Evolutionary conservation across 1,140 invertebrate species (phyloP).

Genomic region (Achatina immaculata): DNA sequence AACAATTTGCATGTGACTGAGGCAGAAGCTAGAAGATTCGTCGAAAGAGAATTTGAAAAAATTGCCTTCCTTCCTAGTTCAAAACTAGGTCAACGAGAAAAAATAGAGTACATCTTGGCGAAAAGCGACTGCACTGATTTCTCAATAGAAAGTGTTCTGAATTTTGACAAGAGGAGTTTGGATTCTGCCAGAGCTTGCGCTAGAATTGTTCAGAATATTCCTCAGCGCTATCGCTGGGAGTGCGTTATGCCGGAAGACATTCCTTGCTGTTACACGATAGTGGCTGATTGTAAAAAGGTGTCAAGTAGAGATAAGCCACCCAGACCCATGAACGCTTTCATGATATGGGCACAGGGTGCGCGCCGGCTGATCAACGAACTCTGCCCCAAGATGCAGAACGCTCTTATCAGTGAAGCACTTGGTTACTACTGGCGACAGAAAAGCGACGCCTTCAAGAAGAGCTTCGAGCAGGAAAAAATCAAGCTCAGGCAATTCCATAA

Average conservation of each 20-base stretch:
- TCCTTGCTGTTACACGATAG: slow-evolving; percentile 31
- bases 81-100: background rate
- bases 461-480: slow-evolving; percentile 26
- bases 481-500: slow-evolving; percentile 21
- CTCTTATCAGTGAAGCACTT: slow-evolving; percentile 25
- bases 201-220: slow-evolving; percentile 32
- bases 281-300: slow-evolving; percentile 27
- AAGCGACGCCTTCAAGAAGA: slow-evolving; percentile 4
- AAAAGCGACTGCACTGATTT: slow-evolving; percentile 20
- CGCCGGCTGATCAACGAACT: slow-evolving; percentile 29
- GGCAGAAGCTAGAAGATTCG: slow-evolving; percentile 13
- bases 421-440: slow-evolving; percentile 26
- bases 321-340: slow-evolving; percentile 34
- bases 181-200: slow-evolving; percentile 21
- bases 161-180: slow-evolving; percentile 1
- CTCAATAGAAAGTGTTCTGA: background rate
- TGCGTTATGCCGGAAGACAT: slow-evolving; percentile 25
- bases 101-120: slow-evolving; percentile 10
- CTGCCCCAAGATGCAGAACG: slow-evolving; percentile 33
- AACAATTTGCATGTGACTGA: background rate
- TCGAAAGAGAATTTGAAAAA: slow-evolving; percentile 7
- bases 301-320: slow-evolving; percentile 14
- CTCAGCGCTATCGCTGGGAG: slow-evolving; percentile 24
- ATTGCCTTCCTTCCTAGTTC: background rate
- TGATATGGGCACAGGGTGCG: slow-evolving; percentile 33